Percentiles rank a stretch among this genome's conserved stretches.
Evolutionary conservation across 2,888 invertebrate species (phyloP).

Genomic region (Pseudolycoriella hygida): DNA sequence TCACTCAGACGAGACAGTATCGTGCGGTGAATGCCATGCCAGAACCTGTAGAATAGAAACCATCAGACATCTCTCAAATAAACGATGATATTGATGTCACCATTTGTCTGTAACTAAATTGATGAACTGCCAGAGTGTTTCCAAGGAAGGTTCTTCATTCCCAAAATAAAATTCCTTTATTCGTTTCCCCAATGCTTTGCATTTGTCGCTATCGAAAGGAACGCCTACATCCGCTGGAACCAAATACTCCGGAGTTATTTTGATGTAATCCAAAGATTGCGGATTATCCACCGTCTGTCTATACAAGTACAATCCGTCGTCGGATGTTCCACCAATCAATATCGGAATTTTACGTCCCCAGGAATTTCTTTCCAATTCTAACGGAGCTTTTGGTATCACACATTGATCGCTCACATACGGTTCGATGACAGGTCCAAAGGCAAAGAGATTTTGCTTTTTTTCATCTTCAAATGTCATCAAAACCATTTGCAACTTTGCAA

Average conservation of each 20-base stretch:
- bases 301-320: constrained; percentile 24
- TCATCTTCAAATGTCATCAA: constrained; percentile 12
- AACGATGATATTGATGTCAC: too few relatives aligned
- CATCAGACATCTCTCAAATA: too few relatives aligned
- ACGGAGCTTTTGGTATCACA: background rate
- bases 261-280: background rate
- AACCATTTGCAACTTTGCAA: constrained; percentile 19
- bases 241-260: background rate
- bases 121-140: constrained; percentile 12
- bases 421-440: constrained; percentile 5
- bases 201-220: constrained; percentile 17
- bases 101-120: constrained; percentile 23
- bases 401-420: constrained; percentile 3
- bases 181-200: constrained; percentile 22
- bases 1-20: constrained; percentile 16
- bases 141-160: constrained; percentile 22
- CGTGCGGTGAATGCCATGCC: constrained; percentile 24
- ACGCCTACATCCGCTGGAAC: constrained; percentile 21
- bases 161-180: constrained; percentile 30
- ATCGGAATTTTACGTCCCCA: constrained; percentile 18
- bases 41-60: constrained; percentile 18
- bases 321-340: constrained; percentile 25
- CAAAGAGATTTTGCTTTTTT: constrained; percentile 15
- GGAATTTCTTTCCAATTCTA: background rate
- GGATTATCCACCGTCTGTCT: background rate